Base-by-base conservation (phyloP, 37 sponge, comb jelly and placozoan genomes). In the Spongilla lacustris region DNA sequence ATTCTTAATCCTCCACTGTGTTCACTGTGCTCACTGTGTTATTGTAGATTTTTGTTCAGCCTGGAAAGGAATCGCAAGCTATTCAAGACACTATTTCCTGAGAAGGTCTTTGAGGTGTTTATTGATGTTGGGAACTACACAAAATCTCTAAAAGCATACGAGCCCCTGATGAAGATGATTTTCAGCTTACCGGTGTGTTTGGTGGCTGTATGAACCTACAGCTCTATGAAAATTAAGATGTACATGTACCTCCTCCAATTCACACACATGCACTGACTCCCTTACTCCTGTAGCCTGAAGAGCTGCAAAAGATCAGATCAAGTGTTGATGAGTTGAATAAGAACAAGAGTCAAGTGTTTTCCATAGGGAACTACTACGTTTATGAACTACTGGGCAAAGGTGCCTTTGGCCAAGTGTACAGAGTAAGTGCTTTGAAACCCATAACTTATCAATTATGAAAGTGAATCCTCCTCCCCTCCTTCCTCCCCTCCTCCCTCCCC, bases 381-480 rank as follows among this genome's bases (percentile, higher is more conserved):
- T 34, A 91, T 21, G 98, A 92, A 66, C 87, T 91, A 24, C 92
- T 97, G 10, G 98, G 98, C 0, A 75, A 91, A 23, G 98, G 98
- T 4, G 98, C 98, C 21, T 97, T 92, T 69, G 98, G 98, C 33
- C 90, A 86, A 66, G 98, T 97, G 37, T 97, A 97, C 87, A 94
- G 91, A 78, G 98, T 94, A 32, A 70, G 73, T 4, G n/a, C 12
- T 2, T 49, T 17, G 30, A 4, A 29, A 75, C 34, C 5, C 76
- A 9, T 17, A 46, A n/a, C n/a, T n/a, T 46, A 8, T 46, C 8
- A 46, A 46, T 46, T 46, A 8, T 10, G 8, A 10, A 8, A 10
- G 4, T 12, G 6, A 46, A 21, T 73, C 36, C 41, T 32, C 83
- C 38, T 73, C n/a, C 13, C n/a, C 8, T 50, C 81, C 58, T 69